Evolutionary conservation across 1,140 invertebrate species (phyloP).

Genomic region (Caenorhabditis tropicalis): DNA sequence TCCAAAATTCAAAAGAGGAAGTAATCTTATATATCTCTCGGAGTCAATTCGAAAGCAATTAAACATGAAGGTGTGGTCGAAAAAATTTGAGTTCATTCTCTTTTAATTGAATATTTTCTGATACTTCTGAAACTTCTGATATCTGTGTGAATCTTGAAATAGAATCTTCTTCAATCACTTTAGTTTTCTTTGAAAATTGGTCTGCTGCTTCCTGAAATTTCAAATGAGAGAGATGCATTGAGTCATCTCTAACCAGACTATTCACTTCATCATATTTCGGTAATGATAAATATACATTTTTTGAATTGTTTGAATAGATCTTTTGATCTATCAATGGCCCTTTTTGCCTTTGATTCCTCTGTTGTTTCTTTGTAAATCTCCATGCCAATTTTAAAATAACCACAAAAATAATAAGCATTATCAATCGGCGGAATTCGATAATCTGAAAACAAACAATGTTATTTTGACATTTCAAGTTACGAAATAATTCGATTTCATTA

Average conservation of each 20-base stretch:
- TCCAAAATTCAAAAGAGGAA: too few relatives aligned
- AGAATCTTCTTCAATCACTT: not conserved
- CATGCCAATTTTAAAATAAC: not conserved
- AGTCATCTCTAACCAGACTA: too few relatives aligned
- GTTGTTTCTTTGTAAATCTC: not conserved
- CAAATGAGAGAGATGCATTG: too few relatives aligned
- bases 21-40: too few relatives aligned
- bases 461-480: not conserved
- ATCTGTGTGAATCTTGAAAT: not conserved
- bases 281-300: not conserved
- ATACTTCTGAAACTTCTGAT: conserved; percentile 13
- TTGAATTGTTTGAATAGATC: not conserved
- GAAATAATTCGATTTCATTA: too few relatives aligned
- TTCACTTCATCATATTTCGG: not conserved
- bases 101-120: not conserved
- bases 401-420: not conserved
- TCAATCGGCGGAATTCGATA: not conserved
- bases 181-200: not conserved
- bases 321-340: not conserved
- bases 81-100: not conserved
- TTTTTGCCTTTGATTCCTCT: not conserved
- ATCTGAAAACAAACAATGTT: not conserved
- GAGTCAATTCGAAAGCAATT: not conserved
- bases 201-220: not conserved
- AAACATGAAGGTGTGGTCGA: not conserved